These are phyloP conservation scores for Oryzias celebensis DNA, from an alignment of 2,113 vertebrate genomes.

Conservation along the genomic window DNA sequence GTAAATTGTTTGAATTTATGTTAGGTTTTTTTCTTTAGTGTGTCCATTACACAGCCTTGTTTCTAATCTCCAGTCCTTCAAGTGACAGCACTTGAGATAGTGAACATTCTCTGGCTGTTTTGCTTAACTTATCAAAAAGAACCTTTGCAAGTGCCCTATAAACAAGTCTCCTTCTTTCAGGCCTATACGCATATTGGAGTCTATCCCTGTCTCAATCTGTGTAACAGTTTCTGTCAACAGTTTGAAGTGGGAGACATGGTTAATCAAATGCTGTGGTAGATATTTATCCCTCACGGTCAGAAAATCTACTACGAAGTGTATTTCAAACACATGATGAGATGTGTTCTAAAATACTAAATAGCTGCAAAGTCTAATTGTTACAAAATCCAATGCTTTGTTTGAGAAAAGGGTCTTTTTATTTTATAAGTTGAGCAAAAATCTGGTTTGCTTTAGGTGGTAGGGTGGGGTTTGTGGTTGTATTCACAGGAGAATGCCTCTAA, in stretches of 20 bases:
- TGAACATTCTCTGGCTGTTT: conserved; percentile 38
- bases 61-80: conserved; percentile 16
- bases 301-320: conserved; percentile 20
- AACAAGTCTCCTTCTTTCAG: conserved; percentile 21
- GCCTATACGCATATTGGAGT: conserved; percentile 9
- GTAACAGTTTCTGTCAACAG: conserved; percentile 37
- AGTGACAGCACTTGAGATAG: conserved; percentile 45
- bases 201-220: conserved; percentile 10
- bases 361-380: neutral
- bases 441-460: conserved; percentile 74
- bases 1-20: conserved; percentile 26
- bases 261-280: conserved; percentile 12
- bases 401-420: conserved; percentile 31
- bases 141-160: conserved; percentile 18
- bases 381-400: conserved; percentile 14
- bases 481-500: conserved; percentile 68
- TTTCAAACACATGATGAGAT: neutral
- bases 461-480: conserved; percentile 72
- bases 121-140: conserved; percentile 37
- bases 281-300: conserved; percentile 5
- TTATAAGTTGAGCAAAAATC: conserved; percentile 62
- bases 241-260: conserved; percentile 19
- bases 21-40: conserved; percentile 13
- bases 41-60: conserved; percentile 8
- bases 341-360: neutral